These are phyloP conservation scores for Cosmia trapezina DNA, from an alignment of 2,888 invertebrate species.

Conservation along the genomic window DNA sequence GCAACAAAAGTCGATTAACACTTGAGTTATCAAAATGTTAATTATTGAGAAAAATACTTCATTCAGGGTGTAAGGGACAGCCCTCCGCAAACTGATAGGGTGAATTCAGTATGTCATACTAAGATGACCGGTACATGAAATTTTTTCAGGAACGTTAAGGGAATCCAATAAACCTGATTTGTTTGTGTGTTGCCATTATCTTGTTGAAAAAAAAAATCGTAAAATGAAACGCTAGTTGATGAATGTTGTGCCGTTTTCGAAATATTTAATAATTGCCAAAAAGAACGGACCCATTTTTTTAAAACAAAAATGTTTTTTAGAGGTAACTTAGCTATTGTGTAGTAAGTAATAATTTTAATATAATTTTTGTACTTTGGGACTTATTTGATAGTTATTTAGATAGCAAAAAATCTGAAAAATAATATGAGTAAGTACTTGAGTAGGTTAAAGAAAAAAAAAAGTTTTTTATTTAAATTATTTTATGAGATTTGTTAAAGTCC, in stretches of 20 bases:
- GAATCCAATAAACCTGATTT: no score
- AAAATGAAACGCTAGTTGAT: slow-evolving; percentile 63
- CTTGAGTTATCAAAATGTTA: no score
- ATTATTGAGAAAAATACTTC: no score
- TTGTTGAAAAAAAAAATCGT: slow-evolving; percentile 63
- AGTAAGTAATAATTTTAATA: slow-evolving; percentile 62
- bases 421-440: neutral
- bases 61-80: no score
- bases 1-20: no score
- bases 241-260: slow-evolving; percentile 65
- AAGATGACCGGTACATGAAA: no score
- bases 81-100: no score
- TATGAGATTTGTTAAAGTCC: neutral
- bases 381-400: slow-evolving; percentile 59
- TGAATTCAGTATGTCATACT: no score
- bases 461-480: no score
- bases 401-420: neutral
- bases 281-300: slow-evolving; percentile 68
- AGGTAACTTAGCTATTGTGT: slow-evolving; percentile 65
- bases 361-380: slow-evolving; percentile 61
- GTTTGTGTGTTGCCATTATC: slow-evolving; percentile 68
- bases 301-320: slow-evolving; percentile 62
- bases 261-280: slow-evolving; percentile 71
- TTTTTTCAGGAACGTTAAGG: no score
- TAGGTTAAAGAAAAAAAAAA: no score